Base-by-base conservation (phyloP, 2,113 vertebrate genomes). In the Chionis minor region DNA sequence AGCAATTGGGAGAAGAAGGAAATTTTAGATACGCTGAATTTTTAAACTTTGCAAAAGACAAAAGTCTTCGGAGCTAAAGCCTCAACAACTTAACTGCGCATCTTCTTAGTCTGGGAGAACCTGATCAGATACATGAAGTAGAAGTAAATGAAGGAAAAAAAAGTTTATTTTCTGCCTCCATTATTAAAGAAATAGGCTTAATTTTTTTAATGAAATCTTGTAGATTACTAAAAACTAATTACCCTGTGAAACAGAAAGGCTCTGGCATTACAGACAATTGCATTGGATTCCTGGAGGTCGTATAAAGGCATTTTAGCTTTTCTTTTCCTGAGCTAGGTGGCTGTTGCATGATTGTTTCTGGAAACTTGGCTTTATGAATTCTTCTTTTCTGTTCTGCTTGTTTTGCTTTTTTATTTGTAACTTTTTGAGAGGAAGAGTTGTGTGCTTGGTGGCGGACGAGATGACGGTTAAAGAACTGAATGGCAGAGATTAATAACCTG, bases 211-310 rank as follows among this genome's bases (percentile, higher is more conserved):
- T 52, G 28, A 72, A 80, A 49, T 45, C 24, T 42, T 49, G 10
- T 20, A 42, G 51, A 26, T 73, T 74, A 8, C 38, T 71, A 3
- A 52, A 22, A 21, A 3, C 15, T 28, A 9, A 13, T 44, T 27
- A 21, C 27, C 20, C 30, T 73, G n/a, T 78, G 51, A 54, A 74
- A 23, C 8, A 54, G 51, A 54, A 44, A 16, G 45, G 22, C 28
- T 78, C 59, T 81, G 65, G 10, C 1, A 2, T 65, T 24, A 10
- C 11, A 24, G 40, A 3, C 28, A 10, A 10, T 67, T 15, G 8
- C 0, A 0, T 8, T 47, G 65, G 32, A 6, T 81, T 79, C 18
- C 23, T 62, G 23, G 62, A 23, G n/a, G 28, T 52, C 1, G 2
- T 33, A 2, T 17, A 32, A 69, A 58, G 16, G 4, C 3, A 2